phyloP scores from a whole-genome alignment of 1,140 invertebrate species.

The Stegodyphus mimosarum region DNA sequence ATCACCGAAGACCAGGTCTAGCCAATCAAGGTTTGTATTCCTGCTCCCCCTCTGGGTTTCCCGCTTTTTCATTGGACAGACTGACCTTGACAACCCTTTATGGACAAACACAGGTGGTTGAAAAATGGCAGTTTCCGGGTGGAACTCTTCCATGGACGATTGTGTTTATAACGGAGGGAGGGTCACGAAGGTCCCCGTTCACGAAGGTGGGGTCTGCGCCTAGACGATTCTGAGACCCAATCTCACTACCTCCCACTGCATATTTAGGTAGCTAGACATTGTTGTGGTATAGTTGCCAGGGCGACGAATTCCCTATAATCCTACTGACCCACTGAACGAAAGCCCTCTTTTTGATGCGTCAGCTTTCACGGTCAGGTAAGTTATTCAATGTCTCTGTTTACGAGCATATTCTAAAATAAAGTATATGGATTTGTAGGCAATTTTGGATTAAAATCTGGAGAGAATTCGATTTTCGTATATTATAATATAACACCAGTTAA shows the following conservation, averaged over 20 bases:
- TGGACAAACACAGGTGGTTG: slow-evolving; percentile 55
- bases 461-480: no score
- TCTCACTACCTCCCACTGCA: slow-evolving; percentile 35
- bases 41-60: slow-evolving; percentile 19
- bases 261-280: slow-evolving; percentile 6
- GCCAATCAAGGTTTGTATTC: slow-evolving; percentile 9
- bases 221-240: background rate
- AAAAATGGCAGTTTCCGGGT: slow-evolving; percentile 53
- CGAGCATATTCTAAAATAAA: no score
- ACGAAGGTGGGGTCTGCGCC: background rate
- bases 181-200: background rate
- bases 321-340: slow-evolving; percentile 52
- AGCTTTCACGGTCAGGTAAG: slow-evolving; percentile 38
- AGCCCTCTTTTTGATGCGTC: slow-evolving; percentile 23
- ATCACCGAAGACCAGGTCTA: slow-evolving; percentile 25
- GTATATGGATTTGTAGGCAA: no score
- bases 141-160: slow-evolving; percentile 24
- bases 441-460: no score
- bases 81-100: slow-evolving; percentile 57
- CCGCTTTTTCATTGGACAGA: slow-evolving; percentile 21
- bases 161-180: slow-evolving; percentile 15
- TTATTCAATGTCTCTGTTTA: background rate
- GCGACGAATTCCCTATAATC: slow-evolving; percentile 36
- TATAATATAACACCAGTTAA: no score
- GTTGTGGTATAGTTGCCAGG: slow-evolving; percentile 34